Base-by-base conservation (phyloP, 2,888 invertebrate genomes). In the Eupithecia insigniata region DNA sequence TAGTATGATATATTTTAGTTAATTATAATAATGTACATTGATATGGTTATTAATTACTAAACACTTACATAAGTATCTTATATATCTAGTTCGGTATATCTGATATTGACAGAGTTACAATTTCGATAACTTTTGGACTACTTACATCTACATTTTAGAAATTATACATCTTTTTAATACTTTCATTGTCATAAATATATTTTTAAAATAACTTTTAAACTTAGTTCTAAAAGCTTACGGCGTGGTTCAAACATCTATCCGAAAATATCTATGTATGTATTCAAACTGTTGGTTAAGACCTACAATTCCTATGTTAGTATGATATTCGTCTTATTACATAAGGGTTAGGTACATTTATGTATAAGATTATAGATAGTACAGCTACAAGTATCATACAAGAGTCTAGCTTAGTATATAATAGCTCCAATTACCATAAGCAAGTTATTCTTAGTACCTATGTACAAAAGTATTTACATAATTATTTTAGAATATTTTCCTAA, bases 381-480 rank as follows among this genome's bases (percentile, higher is more conserved):
- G n/a, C 22, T 74, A 65, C 39, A 61, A 65, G 69, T 74, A 71
- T 70, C 26, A 60, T 74, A 74, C 74, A 74, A 75, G 68, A 70
- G 30, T 71, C 36, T 71, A 72, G 69, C 70, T 71, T 74, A 76
- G 36, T 70, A 67, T 85, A 82, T 79, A 84, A 58, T 66, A 87
- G 85, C 84, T 88, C 83, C 82, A 83, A 85, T 86, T 81, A 81
- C 84, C 80, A 84, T 87, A 89, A 89, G 90, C 90, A 78, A 85
- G 83, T 84, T 86, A 55, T 81, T 79, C 82, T 82, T 82, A 84
- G 85, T 81, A 22, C 34, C 16, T 88, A 90, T 93, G 89, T 93
- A 93, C 92, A 93, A 77, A 83, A 77, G 73, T 92, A 92, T 92
- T 82, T 90, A 92, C 89, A 91, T 80, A 78, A 85, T 85, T 72